Evolutionary conservation across 2,113 vertebrate species (phyloP).

Genomic region (Gallinago media): DNA sequence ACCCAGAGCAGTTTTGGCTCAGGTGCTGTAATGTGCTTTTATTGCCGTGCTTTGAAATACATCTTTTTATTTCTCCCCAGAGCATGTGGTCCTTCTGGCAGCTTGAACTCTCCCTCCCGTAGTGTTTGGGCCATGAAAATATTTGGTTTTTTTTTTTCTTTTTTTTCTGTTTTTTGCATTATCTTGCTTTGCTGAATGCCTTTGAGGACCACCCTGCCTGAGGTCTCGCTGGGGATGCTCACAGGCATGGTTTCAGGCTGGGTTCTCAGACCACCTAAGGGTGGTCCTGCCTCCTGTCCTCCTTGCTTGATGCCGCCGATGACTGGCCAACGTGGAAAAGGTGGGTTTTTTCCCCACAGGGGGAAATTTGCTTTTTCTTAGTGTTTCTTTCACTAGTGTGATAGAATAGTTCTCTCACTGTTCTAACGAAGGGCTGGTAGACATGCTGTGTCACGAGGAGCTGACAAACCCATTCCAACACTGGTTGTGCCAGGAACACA

Average conservation of each 20-base stretch:
- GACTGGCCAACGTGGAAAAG: neutral
- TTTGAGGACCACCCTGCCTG: neutral
- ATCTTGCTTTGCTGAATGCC: neutral
- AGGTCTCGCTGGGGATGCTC: neutral
- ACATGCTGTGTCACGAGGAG: neutral
- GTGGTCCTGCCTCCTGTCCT: neutral
- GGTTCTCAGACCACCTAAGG: neutral
- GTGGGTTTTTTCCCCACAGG: neutral
- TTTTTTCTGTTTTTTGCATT: neutral
- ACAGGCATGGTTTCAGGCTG: neutral
- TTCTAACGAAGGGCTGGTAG: neutral
- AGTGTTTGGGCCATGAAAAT: neutral
- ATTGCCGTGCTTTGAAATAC: conserved; percentile 43
- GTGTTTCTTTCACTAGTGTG: neutral
- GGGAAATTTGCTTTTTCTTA: neutral
- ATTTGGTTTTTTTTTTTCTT: rapidly evolving
- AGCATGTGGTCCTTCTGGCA: conserved; percentile 11
- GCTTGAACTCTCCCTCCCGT: neutral
- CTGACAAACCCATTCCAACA: neutral
- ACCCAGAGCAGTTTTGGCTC: conserved; percentile 43
- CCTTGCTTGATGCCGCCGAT: rapidly evolving
- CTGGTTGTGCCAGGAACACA: neutral
- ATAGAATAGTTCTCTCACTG: too few species aligned
- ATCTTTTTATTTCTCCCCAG: conserved; percentile 17
- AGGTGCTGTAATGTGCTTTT: conserved; percentile 19